Base-by-base conservation (phyloP, 2,888 invertebrate species). In the Siphlonurus alternatus region DNA sequence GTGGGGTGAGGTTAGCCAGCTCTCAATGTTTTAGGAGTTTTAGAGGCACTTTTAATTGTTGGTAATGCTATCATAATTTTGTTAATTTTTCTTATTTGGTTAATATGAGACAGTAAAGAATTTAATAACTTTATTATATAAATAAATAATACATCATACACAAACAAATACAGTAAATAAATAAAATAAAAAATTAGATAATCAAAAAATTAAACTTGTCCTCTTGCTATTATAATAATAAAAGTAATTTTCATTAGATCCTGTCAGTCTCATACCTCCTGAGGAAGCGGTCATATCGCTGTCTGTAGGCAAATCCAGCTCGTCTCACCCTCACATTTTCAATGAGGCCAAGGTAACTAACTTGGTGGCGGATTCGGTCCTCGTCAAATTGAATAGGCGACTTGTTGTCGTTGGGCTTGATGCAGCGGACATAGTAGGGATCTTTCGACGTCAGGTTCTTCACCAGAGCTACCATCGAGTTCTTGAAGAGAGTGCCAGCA, bases 261-360 rank as follows among this genome's bases (percentile, higher is more conserved):
- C n/a, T n/a, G n/a, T n/a, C n/a, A n/a, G 64, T 60, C 51, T 61
- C 59, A 65, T 73, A 85, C 85, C 88, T 87, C 76, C 89, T 85
- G 67, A 96, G 82, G 81, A 97, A 97, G 72, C 91, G 84, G 74
- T 91, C 92, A 78, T 96, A 98, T 67, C 89, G 83, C 79, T 94
- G 93, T 59, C 98, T 83, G 76, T 92, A 88, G n/a, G 95, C 97
- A 78, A 98, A 98, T 59, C 98, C 98, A 65, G 97, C 97, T 72
- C 97, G 83, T 2, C 97, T 83, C 20, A 98, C 97, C 66, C 95
- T 83, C 60, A 97, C 93, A 78, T 97, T 97, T 79, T 98, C 97
- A 64, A 97, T 82, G 24, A 98, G 80, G 0, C 97, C 97, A 59
- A 97, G 81, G 77, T 97, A 97, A 65, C 84, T 80, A 23, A 87